phyloP scores from a whole-genome alignment of 2,113 vertebrate species.

The Pipa parva region DNA sequence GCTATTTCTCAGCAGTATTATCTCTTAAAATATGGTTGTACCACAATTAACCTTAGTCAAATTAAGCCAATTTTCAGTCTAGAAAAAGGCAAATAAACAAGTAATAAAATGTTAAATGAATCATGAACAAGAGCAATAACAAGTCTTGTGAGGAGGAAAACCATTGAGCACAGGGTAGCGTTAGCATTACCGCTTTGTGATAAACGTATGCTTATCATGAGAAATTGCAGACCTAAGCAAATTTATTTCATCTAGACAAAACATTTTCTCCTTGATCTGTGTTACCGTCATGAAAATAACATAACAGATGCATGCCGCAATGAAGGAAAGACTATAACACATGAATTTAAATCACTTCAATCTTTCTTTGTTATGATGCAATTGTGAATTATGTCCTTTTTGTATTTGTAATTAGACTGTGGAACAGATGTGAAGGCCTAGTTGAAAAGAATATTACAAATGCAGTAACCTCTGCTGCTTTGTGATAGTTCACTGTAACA shows the following conservation, averaged over 20 bases:
- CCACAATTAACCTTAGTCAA: no score
- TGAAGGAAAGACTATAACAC: slow-evolving; percentile 76
- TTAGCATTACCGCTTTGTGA: slow-evolving; percentile 5
- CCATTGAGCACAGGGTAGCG: background rate
- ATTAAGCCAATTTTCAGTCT: no score
- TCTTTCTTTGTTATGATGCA: slow-evolving; percentile 58
- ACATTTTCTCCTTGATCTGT: slow-evolving; percentile 65
- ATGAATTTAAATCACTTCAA: slow-evolving; percentile 76
- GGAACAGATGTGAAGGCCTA: slow-evolving; percentile 77
- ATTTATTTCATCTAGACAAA: slow-evolving; percentile 55
- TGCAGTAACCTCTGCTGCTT: slow-evolving; percentile 61
- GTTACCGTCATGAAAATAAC: slow-evolving; percentile 73
- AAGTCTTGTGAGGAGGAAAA: background rate
- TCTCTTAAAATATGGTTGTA: no score
- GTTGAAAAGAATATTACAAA: slow-evolving; percentile 76
- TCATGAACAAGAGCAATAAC: slow-evolving; percentile 3
- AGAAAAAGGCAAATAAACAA: background rate
- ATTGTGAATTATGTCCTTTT: slow-evolving; percentile 43
- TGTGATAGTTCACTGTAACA: slow-evolving; percentile 67
- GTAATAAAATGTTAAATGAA: slow-evolving; percentile 1
- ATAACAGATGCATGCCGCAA: slow-evolving; percentile 76
- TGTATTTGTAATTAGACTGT: slow-evolving; percentile 84
- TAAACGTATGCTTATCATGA: slow-evolving; percentile 10
- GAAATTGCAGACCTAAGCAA: slow-evolving; percentile 41
- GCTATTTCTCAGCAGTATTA: no score